Percentiles rank a stretch among this genome's conserved stretches.
phyloP scores from a whole-genome alignment of 2,888 invertebrate species.

The Drosophila borealis region DNA sequence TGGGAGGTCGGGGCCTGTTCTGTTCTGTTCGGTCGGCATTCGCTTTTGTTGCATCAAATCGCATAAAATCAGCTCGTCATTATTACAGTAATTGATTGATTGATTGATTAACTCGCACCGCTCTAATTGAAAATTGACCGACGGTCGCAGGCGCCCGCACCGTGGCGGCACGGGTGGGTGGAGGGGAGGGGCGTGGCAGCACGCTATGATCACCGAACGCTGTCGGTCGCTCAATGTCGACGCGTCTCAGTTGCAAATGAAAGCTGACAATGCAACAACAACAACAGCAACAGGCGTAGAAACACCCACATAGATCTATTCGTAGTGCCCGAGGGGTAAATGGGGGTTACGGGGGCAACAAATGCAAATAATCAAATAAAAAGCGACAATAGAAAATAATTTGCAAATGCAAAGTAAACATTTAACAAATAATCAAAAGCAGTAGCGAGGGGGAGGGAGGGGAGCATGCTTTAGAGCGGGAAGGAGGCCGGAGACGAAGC shows the following conservation, averaged over 20 bases:
- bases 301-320: constrained; percentile 44
- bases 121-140: constrained; percentile 68
- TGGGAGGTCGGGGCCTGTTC: constrained; percentile 1
- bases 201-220: constrained; percentile 32
- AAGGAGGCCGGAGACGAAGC: not conserved
- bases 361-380: constrained; percentile 41
- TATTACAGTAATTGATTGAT: constrained; percentile 79
- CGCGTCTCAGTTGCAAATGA: constrained; percentile 68
- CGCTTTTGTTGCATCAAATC: constrained; percentile 55
- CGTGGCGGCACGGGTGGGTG: not conserved
- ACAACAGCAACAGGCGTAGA: constrained; percentile 23
- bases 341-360: not conserved
- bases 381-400: constrained; percentile 44
- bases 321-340: constrained; percentile 15
- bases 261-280: constrained; percentile 68
- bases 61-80: constrained; percentile 61
- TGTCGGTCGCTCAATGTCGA: constrained; percentile 57
- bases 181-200: constrained; percentile 48
- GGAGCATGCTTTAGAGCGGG: not conserved
- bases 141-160: constrained; percentile 57
- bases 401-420: constrained; percentile 57
- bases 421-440: constrained; percentile 37
- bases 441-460: not conserved
- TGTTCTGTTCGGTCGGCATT: constrained; percentile 46
- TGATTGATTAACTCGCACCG: constrained; percentile 75